Base-by-base conservation (phyloP, 1,140 invertebrate genomes). In the Drosophila serrata region DNA sequence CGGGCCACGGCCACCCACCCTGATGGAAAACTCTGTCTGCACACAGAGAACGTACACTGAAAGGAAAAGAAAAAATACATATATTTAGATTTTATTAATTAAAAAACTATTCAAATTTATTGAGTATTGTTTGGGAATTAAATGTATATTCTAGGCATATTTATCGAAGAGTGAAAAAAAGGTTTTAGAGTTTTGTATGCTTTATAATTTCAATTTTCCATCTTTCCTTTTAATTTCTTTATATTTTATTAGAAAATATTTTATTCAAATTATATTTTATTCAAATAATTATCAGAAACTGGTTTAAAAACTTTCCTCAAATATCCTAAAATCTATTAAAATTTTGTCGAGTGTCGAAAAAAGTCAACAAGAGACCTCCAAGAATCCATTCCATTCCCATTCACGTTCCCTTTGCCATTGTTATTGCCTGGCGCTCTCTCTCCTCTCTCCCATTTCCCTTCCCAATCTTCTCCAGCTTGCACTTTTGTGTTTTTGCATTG, bases 401-500 rank as follows among this genome's bases (percentile, higher is more conserved):
- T 74, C 68, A 73, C 39, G 70, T 60, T 51, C 37, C 43, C 69
- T 72, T 60, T 37, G 37, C 37, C 59, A 75, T 64, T 62, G 72
- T 64, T 58, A 67, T 73, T 40, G 60, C 17, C 19, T 24, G 62
- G 19, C 4, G 19, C 33, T 33, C 49, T 55, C 31, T 35, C 24
- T 24, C 24, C 22, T 9, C 46, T 17, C 5, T 19, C 1, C 2
- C 7, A 4, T 35, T 22, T 22, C 11, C 58, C 63, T 55, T 48
- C 24, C 53, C 57, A 46, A 37, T 56, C 56, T 61, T 51, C 49
- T 39, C 64, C 70, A 67, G 80, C 73, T 46, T 88, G 85, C 77
- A 81, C 62, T 90, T 86, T 79, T 72, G 43, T 82, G 75, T 79
- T 76, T 58, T 74, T 81, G 85, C 85, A 88, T 88, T 88, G 85